Evolutionary conservation across 92 coral and sea anemone genomes (phyloP), one percentile per base, ranked within the genome.

Genomic region (Zoanthus gigantus): DNA sequence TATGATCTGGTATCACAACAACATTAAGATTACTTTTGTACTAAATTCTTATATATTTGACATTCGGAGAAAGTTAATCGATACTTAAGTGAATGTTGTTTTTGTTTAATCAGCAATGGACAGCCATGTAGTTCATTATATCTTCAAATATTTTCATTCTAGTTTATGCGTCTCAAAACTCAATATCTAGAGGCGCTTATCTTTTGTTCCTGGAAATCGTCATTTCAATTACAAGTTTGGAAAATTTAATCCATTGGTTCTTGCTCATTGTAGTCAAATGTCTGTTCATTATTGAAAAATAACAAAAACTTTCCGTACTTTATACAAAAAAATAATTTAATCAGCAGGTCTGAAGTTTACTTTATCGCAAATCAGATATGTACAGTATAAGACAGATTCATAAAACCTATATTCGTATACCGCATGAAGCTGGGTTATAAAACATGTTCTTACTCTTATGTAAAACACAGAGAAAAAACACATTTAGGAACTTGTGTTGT

Each of bases 311-410:
- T 10, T 31, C 57, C 14, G 61, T 18, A 65, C 73, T 81, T 81
- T 66, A 44, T 68, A 46, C 72, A 54, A 52, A 81, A 81, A 76
- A 50, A n/a, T 79, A 50, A 45, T 18, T 68, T 81, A 63, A 81
- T 67, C 85, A 81, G 85, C 85, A 81, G 85, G 85, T 57, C 85
- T 81, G 85, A 81, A 66, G 45, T 81, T 61, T 81, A 46, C 85
- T 66, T 81, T 71, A 65, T 81, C 85, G 12, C 37, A 81, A 63
- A 47, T 67, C 71, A 66, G 29, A 66, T 71, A 12, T 45, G 30
- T 81, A 81, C 30, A 34, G 37, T 80, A 80, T 63, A 63, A 80
- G 6, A 66, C 47, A 47, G 69, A 54, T 60, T 79, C 61, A 66
- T 5, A 79, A 63, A 78, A 57, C 16, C 46, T 81, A 81, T 81